phyloP scores from a whole-genome alignment of 2,888 invertebrate genomes.

The Protonemura montana region DNA sequence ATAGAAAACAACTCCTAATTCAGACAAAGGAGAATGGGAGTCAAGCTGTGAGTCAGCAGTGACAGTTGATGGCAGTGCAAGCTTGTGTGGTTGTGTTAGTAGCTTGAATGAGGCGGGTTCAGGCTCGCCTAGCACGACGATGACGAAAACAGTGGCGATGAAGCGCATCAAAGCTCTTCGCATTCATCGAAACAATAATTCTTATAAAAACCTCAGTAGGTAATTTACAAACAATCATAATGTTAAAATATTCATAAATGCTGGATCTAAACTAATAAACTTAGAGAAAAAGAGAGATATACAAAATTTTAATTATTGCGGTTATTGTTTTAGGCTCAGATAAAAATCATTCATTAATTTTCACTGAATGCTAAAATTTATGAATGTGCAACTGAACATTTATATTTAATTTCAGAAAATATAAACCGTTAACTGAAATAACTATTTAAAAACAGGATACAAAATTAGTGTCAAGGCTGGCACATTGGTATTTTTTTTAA shows the following conservation, averaged over 20 bases:
- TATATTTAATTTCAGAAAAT: too few relatives aligned
- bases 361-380: too few relatives aligned
- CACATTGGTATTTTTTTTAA: too few relatives aligned
- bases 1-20: neutral
- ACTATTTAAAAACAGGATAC: too few relatives aligned
- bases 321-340: too few relatives aligned
- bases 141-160: neutral
- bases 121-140: neutral
- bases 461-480: too few relatives aligned
- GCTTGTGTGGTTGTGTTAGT: neutral
- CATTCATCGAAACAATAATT: neutral
- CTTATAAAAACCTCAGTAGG: constrained; percentile 1
- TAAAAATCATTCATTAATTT: too few relatives aligned
- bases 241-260: neutral
- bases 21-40: neutral
- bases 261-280: too few relatives aligned
- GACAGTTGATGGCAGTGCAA: neutral
- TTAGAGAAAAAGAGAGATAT: too few relatives aligned
- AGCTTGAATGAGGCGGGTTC: neutral
- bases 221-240: neutral
- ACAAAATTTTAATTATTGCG: too few relatives aligned
- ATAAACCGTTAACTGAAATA: too few relatives aligned
- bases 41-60: neutral
- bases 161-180: neutral
- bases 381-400: too few relatives aligned